Base-by-base conservation (phyloP, 2,888 invertebrate genomes). In the Laspeyria flexula region DNA sequence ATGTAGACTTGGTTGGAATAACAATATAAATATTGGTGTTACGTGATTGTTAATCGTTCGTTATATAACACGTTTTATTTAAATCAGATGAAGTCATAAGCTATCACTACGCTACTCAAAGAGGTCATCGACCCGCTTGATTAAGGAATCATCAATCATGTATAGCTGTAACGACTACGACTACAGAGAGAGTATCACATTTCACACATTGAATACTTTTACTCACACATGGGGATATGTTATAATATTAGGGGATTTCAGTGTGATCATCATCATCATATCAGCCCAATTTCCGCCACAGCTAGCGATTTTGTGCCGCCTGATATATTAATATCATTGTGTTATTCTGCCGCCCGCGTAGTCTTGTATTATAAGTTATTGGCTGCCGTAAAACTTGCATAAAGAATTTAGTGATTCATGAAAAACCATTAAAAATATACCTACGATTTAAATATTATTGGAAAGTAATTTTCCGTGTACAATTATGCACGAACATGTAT, bases 81-180 rank as follows among this genome's bases (percentile, higher is more conserved):
- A 74, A 81, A 81, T 73, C 73, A 77, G 73, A 81, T 83, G 81
- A 82, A 82, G 79, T 86, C 85, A 80, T 80, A 77, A 77, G 81
- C 79, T 81, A 81, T 81, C 79, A 75, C 71, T 71, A 61, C 55
- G 71, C 53, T 65, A 50, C 69, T 72, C 62, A 66, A 46, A 48
- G 65, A 75, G 86, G 84, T 88, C 82, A 75, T 65, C 72, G 87
- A 89, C 86, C 85, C 74, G 63, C 75, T 79, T 89, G 88, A 90
- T 90, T 88, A 87, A 88, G 85, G 85, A 81, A 86, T 88, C 86
- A 88, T 90, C 88, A 90, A 90, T 90, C 90, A 88, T 73, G 64
- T 7, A 7, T 83, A 77, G 79, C 79, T 77, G n/a, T n/a, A n/a
- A n/a, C n/a, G n/a, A n/a, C 74, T 66, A 75, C 77, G 74, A 74